A percentile compares a stretch with the other conserved stretches of the same genome.
Conservation (phyloP, 2,113 vertebrate genomes). For the Noturus placidus region DNA sequence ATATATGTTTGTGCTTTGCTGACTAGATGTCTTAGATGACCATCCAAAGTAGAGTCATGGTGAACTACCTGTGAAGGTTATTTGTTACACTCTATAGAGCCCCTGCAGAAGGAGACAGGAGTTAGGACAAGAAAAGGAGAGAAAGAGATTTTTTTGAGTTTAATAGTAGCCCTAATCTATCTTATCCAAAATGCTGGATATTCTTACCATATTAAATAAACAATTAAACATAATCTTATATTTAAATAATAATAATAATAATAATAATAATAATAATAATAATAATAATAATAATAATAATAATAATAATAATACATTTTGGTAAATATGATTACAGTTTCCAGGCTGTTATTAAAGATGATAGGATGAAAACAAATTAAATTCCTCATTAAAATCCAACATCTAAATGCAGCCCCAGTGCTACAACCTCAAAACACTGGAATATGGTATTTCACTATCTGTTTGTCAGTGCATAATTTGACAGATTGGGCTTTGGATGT, state of each 20-base stretch:
- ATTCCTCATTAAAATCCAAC: conserved; percentile 40
- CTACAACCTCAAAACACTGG: conserved; percentile 52
- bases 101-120: conserved; percentile 38
- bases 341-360: conserved; percentile 48
- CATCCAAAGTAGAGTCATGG: conserved; percentile 33
- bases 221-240: conserved; percentile 60
- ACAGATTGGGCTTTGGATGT: background rate
- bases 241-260: too few relatives aligned
- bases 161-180: background rate
- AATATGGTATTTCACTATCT: conserved; percentile 9
- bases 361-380: conserved; percentile 25
- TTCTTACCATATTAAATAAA: conserved; percentile 70
- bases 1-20: conserved; percentile 50
- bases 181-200: conserved; percentile 59
- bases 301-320: conserved; percentile 59
- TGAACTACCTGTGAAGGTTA: conserved; percentile 38
- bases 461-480: conserved; percentile 21
- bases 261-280: too few relatives aligned
- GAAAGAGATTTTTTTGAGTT: conserved; percentile 42
- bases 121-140: conserved; percentile 8
- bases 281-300: background rate
- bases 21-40: conserved; percentile 37
- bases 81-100: conserved; percentile 23
- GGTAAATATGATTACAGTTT: conserved; percentile 64
- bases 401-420: conserved; percentile 34